Evolutionary conservation across 1,140 invertebrate species (phyloP).

Genomic region (Magallana ariakensis): DNA sequence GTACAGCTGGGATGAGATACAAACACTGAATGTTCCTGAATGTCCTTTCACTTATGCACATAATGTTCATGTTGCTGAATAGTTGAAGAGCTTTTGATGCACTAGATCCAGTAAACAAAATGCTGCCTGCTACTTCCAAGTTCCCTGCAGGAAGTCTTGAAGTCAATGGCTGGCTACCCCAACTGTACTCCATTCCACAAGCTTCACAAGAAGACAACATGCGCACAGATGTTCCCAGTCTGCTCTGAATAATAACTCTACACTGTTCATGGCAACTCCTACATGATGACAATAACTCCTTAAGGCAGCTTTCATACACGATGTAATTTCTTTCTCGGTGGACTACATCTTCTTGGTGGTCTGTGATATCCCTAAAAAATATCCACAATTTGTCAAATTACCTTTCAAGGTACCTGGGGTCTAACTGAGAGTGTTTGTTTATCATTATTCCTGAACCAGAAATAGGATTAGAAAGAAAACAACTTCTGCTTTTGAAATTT

Average conservation of each 20-base stretch:
- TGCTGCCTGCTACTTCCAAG: constrained; percentile 2
- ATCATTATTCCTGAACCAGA: no score
- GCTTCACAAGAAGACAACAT: not conserved
- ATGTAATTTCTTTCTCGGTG: constrained; percentile 2
- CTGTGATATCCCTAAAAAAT: constrained; percentile 38
- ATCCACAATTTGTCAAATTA: not conserved
- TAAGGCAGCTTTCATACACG: not conserved
- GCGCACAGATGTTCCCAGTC: not conserved
- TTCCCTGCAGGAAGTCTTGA: constrained; percentile 18
- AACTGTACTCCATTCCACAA: constrained; percentile 6
- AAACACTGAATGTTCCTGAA: constrained; percentile 30
- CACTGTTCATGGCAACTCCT: constrained; percentile 11
- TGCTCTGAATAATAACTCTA: constrained; percentile 9
- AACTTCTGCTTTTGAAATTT: no score
- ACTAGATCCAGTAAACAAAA: constrained; percentile 10
- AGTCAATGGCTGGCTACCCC: constrained; percentile 32
- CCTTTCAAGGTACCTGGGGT: not conserved
- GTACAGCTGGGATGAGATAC: constrained; percentile 38
- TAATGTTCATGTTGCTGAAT: constrained; percentile 13
- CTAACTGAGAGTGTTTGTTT: not conserved
- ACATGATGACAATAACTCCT: not conserved
- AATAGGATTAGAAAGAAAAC: no score
- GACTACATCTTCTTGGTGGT: not conserved
- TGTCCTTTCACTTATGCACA: constrained; percentile 38
- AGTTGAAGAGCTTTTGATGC: constrained; percentile 19